These are phyloP conservation scores for Drosophila histrio DNA, from an alignment of 2,888 invertebrate species.

Conservation along the genomic window DNA sequence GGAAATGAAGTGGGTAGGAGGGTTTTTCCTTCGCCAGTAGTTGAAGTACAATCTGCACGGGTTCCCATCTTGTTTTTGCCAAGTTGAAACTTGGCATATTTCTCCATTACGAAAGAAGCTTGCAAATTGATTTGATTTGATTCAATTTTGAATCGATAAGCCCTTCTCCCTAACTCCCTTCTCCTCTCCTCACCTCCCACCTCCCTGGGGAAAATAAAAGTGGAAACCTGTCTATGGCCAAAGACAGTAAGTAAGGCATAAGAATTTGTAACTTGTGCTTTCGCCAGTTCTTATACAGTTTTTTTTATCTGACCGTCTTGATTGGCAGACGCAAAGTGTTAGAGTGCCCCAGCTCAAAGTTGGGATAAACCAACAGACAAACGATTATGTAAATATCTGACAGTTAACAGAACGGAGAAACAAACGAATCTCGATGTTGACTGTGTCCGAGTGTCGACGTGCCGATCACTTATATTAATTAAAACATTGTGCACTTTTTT, in stretches of 20 bases:
- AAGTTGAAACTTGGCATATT: slow-evolving; percentile 72
- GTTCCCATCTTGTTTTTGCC: slow-evolving; percentile 49
- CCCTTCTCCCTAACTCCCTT: slow-evolving; percentile 10
- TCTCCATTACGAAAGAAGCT: slow-evolving; percentile 70
- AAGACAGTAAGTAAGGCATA: slow-evolving; percentile 24
- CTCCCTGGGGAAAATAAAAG: neutral
- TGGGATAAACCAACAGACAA: slow-evolving; percentile 59
- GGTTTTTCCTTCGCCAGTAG: neutral
- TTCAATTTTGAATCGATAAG: slow-evolving; percentile 76
- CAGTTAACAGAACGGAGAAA: slow-evolving; percentile 28
- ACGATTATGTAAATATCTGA: slow-evolving; percentile 67
- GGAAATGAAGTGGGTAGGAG: neutral
- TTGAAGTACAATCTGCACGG: slow-evolving; percentile 14
- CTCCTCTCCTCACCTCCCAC: neutral
- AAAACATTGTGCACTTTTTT: slow-evolving; percentile 31
- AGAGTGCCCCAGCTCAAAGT: slow-evolving; percentile 36
- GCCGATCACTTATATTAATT: slow-evolving; percentile 42
- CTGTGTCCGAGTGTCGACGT: slow-evolving; percentile 5
- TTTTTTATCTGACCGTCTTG: slow-evolving; percentile 43
- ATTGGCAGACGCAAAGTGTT: slow-evolving; percentile 63
- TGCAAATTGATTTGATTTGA: slow-evolving; percentile 78
- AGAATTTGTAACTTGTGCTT: slow-evolving; percentile 57
- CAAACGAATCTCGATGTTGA: neutral
- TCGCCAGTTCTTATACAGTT: slow-evolving; percentile 33
- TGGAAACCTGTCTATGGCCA: slow-evolving; percentile 10